Evolutionary conservation across 2,888 invertebrate species (phyloP).

Genomic region (Athalia rosae): DNA sequence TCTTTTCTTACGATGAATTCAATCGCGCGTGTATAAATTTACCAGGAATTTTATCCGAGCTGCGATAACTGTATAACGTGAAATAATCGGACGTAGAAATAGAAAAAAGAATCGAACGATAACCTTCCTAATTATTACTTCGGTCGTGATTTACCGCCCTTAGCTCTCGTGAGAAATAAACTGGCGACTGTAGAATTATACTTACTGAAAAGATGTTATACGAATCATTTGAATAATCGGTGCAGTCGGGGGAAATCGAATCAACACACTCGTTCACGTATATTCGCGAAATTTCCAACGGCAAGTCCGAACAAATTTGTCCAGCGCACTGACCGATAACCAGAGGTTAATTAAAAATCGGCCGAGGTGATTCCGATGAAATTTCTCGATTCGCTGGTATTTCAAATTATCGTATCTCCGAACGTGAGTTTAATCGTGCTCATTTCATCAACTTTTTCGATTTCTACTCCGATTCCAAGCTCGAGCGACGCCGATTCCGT

Average conservation of each 20-base stretch:
- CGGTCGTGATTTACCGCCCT: neutral
- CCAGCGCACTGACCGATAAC: too few species aligned
- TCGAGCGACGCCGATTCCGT: constrained; percentile 48
- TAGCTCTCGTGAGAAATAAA: neutral
- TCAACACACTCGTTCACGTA: neutral
- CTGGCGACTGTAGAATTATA: constrained; percentile 1
- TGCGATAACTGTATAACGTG: neutral
- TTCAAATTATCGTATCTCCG: neutral
- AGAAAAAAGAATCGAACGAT: neutral
- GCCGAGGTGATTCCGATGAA: too few species aligned
- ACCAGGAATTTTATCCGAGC: constrained; percentile 17
- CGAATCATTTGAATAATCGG: constrained; percentile 13
- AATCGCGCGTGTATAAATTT: constrained; percentile 14
- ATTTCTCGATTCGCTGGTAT: too few species aligned
- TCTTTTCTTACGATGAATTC: neutral
- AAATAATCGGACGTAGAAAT: neutral
- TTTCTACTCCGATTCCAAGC: neutral
- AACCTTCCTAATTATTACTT: constrained; percentile 3
- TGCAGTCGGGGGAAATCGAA: neutral
- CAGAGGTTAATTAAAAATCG: too few species aligned
- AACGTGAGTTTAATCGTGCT: neutral
- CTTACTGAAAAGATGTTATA: constrained; percentile 18
- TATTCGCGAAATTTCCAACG: neutral
- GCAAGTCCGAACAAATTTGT: too few species aligned
- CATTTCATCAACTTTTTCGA: too few species aligned